Conservation (phyloP, 2,113 vertebrate genomes). For the Nothobranchius furzeri region DNA sequence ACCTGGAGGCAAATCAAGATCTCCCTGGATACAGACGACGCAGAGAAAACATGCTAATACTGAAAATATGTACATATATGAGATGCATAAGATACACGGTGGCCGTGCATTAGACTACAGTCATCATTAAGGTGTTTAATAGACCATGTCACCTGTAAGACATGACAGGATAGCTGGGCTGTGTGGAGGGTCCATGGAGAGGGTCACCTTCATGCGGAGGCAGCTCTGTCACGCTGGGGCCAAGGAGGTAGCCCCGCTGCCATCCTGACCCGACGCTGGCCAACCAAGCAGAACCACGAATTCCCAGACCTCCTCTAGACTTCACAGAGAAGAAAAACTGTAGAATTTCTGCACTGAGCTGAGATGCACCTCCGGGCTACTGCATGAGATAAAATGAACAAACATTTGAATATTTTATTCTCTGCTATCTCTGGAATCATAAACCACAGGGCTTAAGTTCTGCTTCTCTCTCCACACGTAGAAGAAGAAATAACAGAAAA, state of each 20-base stretch:
- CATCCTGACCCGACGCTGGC: conserved; percentile 36
- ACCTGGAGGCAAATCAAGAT: conserved; percentile 45
- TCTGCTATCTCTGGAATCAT: not conserved
- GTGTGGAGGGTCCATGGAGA: conserved; percentile 49
- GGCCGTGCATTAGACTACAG: conserved; percentile 50
- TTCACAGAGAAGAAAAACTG: conserved; percentile 14
- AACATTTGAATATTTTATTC: not conserved
- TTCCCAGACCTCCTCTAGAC: conserved; percentile 35
- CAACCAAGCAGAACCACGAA: conserved; percentile 67
- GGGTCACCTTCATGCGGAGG: conserved; percentile 78
- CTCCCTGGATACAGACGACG: conserved; percentile 20
- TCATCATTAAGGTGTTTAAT: conserved; percentile 80
- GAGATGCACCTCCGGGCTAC: conserved; percentile 10
- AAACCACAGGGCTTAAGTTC: not conserved
- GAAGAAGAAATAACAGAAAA: too few species aligned
- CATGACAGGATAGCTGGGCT: conserved; percentile 59
- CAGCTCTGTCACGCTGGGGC: conserved; percentile 66
- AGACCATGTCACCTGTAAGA: conserved; percentile 70
- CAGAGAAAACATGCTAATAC: conserved; percentile 4
- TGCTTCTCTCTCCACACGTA: not conserved
- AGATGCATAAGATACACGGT: conserved; percentile 26
- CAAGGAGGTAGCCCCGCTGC: conserved; percentile 51
- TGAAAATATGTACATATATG: conserved; percentile 11
- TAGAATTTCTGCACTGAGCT: conserved; percentile 1
- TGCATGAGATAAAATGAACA: not conserved